Evolutionary conservation across 2,888 invertebrate species (phyloP).

Genomic region (Aphidoletes aphidimyza): DNA sequence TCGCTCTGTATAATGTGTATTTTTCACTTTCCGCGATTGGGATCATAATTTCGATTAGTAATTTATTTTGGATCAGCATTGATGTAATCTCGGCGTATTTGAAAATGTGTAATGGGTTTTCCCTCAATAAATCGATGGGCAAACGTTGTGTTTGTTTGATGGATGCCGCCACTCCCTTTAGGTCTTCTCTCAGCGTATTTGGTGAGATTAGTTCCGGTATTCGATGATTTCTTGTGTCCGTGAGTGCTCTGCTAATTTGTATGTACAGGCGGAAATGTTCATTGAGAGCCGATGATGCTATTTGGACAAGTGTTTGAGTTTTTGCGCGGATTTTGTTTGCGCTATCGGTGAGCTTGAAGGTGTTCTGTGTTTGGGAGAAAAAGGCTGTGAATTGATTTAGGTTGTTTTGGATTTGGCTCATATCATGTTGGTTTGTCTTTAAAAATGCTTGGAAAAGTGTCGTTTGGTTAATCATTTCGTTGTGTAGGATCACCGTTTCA

Average conservation of each 20-base stretch:
- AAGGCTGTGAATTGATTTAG: too few relatives aligned
- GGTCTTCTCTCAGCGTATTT: neutral
- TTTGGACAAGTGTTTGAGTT: neutral
- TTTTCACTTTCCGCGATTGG: neutral
- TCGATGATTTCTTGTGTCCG: neutral
- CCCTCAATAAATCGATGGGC: neutral
- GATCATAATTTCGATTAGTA: neutral
- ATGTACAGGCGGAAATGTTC: neutral
- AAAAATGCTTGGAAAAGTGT: neutral
- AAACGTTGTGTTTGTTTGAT: neutral
- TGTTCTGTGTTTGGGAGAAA: too few relatives aligned
- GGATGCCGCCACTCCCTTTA: neutral
- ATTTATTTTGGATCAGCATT: neutral
- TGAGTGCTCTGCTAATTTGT: neutral
- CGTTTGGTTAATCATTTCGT: neutral
- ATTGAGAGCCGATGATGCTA: neutral
- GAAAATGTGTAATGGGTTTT: neutral
- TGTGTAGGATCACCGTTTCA: neutral
- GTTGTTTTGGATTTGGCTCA: neutral
- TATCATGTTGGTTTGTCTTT: neutral
- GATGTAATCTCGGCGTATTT: neutral
- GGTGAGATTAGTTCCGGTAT: neutral
- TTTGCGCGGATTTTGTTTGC: neutral
- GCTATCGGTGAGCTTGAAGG: neutral
- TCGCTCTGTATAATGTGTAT: neutral